Evolutionary conservation across 2,888 invertebrate species (phyloP), one percentile per base, ranked within the genome.

Genomic region (Imbricaverruca yamaguchii): DNA sequence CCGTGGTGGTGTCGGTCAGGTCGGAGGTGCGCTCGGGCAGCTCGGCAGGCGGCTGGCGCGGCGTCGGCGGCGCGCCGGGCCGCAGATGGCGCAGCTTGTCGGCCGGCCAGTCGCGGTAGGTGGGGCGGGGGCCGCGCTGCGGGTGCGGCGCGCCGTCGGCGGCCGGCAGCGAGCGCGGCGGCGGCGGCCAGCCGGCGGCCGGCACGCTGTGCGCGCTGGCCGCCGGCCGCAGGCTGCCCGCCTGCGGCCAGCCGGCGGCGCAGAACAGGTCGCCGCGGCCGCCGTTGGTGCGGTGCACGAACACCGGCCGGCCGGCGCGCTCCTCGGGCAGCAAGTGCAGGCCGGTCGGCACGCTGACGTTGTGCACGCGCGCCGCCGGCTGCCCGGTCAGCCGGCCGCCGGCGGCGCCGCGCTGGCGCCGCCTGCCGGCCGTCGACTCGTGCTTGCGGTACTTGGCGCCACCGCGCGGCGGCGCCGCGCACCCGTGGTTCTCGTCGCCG

Each of bases 101-200:
- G 56, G 81, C 80, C 23, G 82, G 80, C 80, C 82, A 82, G 56
- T 83, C 21, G 79, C 82, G 79, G n/a, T 82, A 82, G 61, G 82
- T 82, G 11, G 82, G 81, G 69, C 83, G 82, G 21, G 80, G 80
- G 0, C 83, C 82, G 21, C 82, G 82, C 61, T 81, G 83, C 80
- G 82, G 83, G 15, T 83, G 81, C 3, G 82, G 81, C 18, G 21
- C 81, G 18, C 82, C 81, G n/a, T 80, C 63, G 56, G 8, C 55
- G 0, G 80, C 25, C 23, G 80, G 39, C 59, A 83, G 18, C 55
- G 82, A 81, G 18, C 81, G 18, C 79, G 61, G 12, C 81, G 82
- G 53, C 59, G 23, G 23, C 80, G 81, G 23, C 82, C 82, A 15
- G 57, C 81, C 59, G 78, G 80, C 81, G 77, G 80, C 21, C 39